Evolutionary conservation across 2,797 vertebrate species (phyloP), one percentile per base, ranked within the genome.

Genomic region (Helostoma temminkii): DNA sequence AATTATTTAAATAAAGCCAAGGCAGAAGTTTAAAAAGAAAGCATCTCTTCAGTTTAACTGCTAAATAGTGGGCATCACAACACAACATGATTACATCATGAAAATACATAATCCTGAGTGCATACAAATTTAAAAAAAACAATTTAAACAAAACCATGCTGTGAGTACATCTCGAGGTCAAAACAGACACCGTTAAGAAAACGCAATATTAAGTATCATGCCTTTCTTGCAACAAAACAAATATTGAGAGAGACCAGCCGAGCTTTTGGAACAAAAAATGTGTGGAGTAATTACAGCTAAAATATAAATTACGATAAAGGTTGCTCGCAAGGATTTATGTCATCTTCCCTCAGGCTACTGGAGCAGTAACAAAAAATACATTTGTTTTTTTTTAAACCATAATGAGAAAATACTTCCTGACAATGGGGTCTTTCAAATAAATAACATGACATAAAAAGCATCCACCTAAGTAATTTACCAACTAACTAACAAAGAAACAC

Each of bases 401-500:
- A 26, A 53, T 26, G 39, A 64, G 39, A 28, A 46, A 68, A 21
- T 36, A 18, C 25, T 18, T 62, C 37, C 18, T 45, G 32, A 30
- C 39, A 25, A 72, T 12, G 1, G 3, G 3, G 0, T 2, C 34
- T 42, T 24, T 45, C 14, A 24, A 8, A 11, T 19, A n/a, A 11
- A 50, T 48, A 3, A 7, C 15, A 24, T 43, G n/a, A 4, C 18
- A n/a, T 5, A 3, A 21, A 25, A 64, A 65, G 16, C n/a, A 9
- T 54, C 53, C 24, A 28, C 22, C 42, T 45, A 39, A 12, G 50
- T 54, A 36, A 43, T 58, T 59, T 53, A 36, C 9, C 19, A 28
- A 6, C 24, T 11, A 36, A 36, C 34, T 36, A 36, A 36, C 8
- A 36, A 36, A 36, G 8, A 11, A 36, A 36, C 34, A 25, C 7